Base-by-base conservation (phyloP, 1,140 invertebrate species). In the Rhynchophorus ferrugineus region DNA sequence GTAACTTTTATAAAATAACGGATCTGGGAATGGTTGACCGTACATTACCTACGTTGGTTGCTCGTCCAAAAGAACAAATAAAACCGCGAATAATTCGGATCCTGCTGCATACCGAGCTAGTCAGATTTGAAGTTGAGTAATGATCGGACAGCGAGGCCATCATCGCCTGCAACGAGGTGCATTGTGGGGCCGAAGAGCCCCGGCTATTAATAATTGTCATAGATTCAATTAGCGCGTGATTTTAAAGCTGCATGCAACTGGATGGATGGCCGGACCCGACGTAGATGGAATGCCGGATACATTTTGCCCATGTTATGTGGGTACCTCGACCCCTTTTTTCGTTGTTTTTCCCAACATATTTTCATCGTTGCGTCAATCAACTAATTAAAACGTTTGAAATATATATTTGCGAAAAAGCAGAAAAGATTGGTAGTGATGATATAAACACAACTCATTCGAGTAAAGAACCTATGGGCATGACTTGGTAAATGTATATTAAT, bases 101-200 rank as follows among this genome's bases (percentile, higher is more conserved):
- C n/a, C 24, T 5, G 24, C 24, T 5, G 24, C 5, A 11, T 29
- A 29, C 24, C n/a, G n/a, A n/a, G n/a, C n/a, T n/a, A 17, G 34
- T 35, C n/a, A 14, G 38, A 33, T 42, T 35, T 36, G 48, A 50
- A 50, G 43, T 50, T 50, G 48, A 50, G 41, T 50, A 50, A 50
- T 50, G 48, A 35, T 36, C 22, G 35, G 36, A 19, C 14, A 33
- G n/a, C n/a, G n/a, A 11, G 5, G 24, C 11, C 24, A 29, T 29
- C 5, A 11, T 11, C 24, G 24, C 5, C 24, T 29, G 24, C 24
- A 29, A 11, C 24, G 24, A 29, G 24, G 24, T 11, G 24, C 5
- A 11, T 6, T 6, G 5, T 6, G 5, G 24, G 24, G 5, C 24
- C 24, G 24, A 11, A 5, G 24, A 11, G 5, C 11, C 24, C 24